Evolutionary conservation across 2,113 vertebrate genomes (phyloP), one percentile per base, ranked within the genome.

Genomic region (Herpetotheres cachinnans): DNA sequence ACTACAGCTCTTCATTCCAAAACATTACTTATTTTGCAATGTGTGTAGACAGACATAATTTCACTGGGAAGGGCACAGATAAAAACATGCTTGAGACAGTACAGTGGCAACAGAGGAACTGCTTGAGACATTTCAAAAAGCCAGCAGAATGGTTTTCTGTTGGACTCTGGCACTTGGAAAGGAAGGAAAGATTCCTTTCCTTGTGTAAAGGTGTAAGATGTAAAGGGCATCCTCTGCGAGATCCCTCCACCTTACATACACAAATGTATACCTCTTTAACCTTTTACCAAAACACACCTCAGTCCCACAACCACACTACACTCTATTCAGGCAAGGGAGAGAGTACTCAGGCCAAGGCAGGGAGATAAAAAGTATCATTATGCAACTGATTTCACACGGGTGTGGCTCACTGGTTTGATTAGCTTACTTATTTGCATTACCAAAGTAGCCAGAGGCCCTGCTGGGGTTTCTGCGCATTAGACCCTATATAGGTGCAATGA

Each of bases 401-500:
- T 50, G 47, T 0, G 2, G 50, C 72, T 83, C 38, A 13, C 36
- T 7, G 2, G 22, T 27, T 42, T 93, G 69, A 74, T 95, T 71
- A 71, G 30, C 24, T 49, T 34, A 1, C 30, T 80, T 5, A 62
- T 49, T 80, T 95, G 44, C 72, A 73, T 73, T 54, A 25, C 34
- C 44, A 70, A 59, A 78, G 56, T 11, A 73, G 34, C 11, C 13
- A 2, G 46, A 66, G 40, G 71, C 62, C 19, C 66, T n/a, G 52
- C 67, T 40, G 27, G 42, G 32, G 13, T 18, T 56, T 47, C 29
- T 18, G 5, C 19, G 25, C 13, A 16, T 55, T 20, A 82, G 30
- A 36, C 19, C 16, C 18, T 9, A 7, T 1, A 4, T 0, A 16
- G 0, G 1, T 3, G 24, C 30, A 66, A 21, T 10, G 5, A 5